phyloP scores from a whole-genome alignment of 2,888 invertebrate species.

The Acanthosepion lycidas region DNA sequence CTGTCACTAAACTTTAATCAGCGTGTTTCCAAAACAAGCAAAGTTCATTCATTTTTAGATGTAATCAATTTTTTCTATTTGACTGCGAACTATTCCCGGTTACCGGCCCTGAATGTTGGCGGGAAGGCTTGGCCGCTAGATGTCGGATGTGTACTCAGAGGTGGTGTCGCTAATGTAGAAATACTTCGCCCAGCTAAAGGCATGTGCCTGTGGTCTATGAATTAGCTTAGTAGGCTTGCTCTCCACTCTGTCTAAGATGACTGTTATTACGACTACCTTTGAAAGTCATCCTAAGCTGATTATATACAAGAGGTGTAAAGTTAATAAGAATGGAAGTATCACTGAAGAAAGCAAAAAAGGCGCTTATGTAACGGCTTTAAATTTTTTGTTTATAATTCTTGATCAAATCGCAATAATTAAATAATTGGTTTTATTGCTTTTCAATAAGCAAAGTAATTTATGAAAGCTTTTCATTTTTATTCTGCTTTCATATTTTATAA shows the following conservation, averaged over 20 bases:
- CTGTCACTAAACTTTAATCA: neutral
- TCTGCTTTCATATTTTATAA: too few species aligned
- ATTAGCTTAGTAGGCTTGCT: neutral
- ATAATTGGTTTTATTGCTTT: too few species aligned
- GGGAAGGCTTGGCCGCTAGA: conserved; percentile 11
- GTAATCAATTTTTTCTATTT: neutral
- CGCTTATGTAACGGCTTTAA: too few species aligned
- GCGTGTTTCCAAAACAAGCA: neutral
- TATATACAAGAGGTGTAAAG: neutral
- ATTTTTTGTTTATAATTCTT: too few species aligned
- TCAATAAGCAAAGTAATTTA: too few species aligned
- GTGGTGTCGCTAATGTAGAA: neutral
- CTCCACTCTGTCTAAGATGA: neutral
- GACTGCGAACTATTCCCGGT: neutral
- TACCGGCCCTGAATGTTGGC: conserved; percentile 21
- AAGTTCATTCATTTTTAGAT: neutral
- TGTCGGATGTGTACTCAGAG: conserved; percentile 33
- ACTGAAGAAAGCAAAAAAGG: neutral
- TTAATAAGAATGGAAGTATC: neutral
- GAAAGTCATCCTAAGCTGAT: neutral
- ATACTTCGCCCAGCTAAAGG: conserved; percentile 2
- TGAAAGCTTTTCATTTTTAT: too few species aligned
- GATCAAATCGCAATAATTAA: too few species aligned
- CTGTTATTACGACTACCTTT: neutral
- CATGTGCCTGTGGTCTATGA: neutral